These are phyloP conservation scores for Connochaetes taurinus DNA, from an alignment of 2,113 vertebrate genomes.

Conservation along the genomic window DNA sequence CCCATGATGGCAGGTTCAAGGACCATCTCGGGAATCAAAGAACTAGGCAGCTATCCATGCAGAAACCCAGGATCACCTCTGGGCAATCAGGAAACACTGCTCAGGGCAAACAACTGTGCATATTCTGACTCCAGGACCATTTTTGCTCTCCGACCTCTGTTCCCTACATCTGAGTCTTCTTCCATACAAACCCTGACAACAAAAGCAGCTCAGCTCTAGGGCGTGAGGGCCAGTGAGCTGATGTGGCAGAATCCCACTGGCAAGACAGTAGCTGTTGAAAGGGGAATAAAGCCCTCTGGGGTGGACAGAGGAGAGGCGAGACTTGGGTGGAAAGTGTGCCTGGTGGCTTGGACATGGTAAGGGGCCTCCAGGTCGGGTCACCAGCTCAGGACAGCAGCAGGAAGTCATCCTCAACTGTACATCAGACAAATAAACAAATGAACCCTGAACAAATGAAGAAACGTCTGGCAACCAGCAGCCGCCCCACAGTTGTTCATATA, in stretches of 20 bases:
- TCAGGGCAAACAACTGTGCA: not conserved
- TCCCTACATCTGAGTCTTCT: not conserved
- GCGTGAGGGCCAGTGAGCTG: not conserved
- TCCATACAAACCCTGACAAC: not conserved
- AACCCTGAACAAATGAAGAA: not conserved
- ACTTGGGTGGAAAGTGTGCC: not conserved
- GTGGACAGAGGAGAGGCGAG: not conserved
- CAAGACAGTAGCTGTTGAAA: too few species aligned
- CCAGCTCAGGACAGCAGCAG: not conserved
- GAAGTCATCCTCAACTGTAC: not conserved
- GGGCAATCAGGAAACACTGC: not conserved
- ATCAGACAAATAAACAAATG: not conserved
- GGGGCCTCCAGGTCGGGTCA: accelerated
- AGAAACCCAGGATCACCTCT: not conserved
- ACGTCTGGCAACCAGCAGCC: not conserved
- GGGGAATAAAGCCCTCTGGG: not conserved
- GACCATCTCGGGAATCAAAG: not conserved
- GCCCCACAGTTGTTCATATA: accelerated
- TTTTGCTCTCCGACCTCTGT: not conserved
- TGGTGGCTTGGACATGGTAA: not conserved
- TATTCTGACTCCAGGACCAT: not conserved
- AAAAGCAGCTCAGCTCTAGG: not conserved
- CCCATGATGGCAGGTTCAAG: not conserved
- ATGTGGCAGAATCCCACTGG: too few species aligned
- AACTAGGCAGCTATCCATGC: not conserved